Evolutionary conservation across 2,797 vertebrate species (phyloP), one percentile per base, ranked within the genome.

Genomic region (Sphenopsis melanotis): DNA sequence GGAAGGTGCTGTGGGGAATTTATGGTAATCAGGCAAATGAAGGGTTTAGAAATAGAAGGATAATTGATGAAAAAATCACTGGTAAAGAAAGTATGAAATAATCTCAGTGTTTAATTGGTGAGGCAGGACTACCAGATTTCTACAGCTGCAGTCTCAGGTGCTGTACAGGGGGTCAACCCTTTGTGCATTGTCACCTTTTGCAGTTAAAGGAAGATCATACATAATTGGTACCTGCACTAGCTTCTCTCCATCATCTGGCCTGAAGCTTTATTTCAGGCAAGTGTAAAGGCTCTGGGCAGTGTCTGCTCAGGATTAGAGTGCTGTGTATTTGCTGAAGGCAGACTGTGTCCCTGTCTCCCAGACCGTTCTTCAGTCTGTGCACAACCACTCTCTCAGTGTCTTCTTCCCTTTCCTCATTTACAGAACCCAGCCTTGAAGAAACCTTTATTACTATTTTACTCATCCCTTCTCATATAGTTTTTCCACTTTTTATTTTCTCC

Each of bases 1-100:
- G 37, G 60, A 89, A 89, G 44, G 71, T 85, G 64, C 68, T 93
- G 10, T 74, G 87, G 89, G 86, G 93, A 79, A 90, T 90, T 65
- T 56, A 60, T 64, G 71, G 16, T 56, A 89, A 96, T 79, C 52
- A 30, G 34, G 29, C 21, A 86, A 91, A 86, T 46, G 21, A 83
- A 92, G 12, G 11, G 26, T 49, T 91, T 76, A 78, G 70, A 79
- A 91, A 83, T 49, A 68, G 52, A 85, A 86, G 36, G 66, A 55
- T 81, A 95, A 91, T 76, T 88, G 66, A 49, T 29, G 50, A 69
- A 86, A 86, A 91, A 90, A 72, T 55, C 44, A 49, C 21, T 56
- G 23, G 36, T 34, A 77, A 60, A 69, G 49, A 82, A 81, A 37
- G 29, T 66, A 47, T 6, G n/a, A 75, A 69, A 72, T 12, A 4